Conservation (phyloP, 2,113 vertebrate species). For the Nibea albiflora region DNA sequence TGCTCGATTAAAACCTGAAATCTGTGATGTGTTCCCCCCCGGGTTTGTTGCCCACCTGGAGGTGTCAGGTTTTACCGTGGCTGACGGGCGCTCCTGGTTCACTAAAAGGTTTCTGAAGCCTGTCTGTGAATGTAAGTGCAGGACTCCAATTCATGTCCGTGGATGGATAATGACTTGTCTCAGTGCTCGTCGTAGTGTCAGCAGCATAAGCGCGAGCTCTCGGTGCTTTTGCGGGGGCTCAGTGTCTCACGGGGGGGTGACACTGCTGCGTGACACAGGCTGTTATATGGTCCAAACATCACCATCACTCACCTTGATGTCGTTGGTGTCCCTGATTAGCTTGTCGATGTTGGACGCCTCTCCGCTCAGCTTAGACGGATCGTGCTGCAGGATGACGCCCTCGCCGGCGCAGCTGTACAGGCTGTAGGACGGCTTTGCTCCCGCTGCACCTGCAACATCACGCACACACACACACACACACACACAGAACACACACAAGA, state of each 20-base stretch:
- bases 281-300: neutral
- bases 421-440: slow-evolving; percentile 85
- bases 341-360: slow-evolving; percentile 93
- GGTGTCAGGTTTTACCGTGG: neutral
- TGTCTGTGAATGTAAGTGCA: too few species aligned
- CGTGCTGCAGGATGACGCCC: slow-evolving; percentile 93
- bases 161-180: too few species aligned
- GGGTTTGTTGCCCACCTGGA: neutral
- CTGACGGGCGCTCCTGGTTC: neutral
- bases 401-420: slow-evolving; percentile 97
- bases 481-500: slow-evolving; percentile 5
- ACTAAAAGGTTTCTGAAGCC: neutral
- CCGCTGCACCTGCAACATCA: slow-evolving; percentile 78
- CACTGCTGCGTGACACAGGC: neutral
- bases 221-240: neutral
- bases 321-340: slow-evolving; percentile 92
- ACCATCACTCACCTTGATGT: slow-evolving; percentile 85
- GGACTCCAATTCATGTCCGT: neutral
- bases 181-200: neutral
- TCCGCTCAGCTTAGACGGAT: slow-evolving; percentile 88
- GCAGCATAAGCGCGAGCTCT: neutral
- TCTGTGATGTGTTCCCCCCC: neutral
- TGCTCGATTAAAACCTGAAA: neutral
- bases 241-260: neutral
- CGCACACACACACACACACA: slow-evolving; percentile 53